Evolutionary conservation across 2,797 vertebrate species (phyloP).

Genomic region (Clarias fuscus): DNA sequence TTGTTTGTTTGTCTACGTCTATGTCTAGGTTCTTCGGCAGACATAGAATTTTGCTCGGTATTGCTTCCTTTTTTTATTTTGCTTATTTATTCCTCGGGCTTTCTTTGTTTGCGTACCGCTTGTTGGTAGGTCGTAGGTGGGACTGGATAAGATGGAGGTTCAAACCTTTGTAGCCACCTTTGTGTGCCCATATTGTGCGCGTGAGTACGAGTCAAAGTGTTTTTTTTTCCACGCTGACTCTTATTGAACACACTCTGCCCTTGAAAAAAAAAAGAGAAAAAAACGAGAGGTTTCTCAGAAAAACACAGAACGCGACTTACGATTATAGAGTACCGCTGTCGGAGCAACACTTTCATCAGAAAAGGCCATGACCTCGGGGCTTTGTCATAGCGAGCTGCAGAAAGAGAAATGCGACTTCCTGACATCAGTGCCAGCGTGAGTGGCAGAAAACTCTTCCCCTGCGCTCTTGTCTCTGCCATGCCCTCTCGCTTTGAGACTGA

Average conservation of each 20-base stretch:
- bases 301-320: neutral
- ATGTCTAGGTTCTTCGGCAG: neutral
- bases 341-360: constrained; percentile 41
- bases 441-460: constrained; percentile 46
- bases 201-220: constrained; percentile 1
- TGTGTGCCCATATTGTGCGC: constrained; percentile 1
- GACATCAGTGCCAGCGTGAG: constrained; percentile 63
- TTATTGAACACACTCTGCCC: constrained; percentile 6
- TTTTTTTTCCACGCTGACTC: constrained; percentile 1
- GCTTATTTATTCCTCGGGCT: neutral
- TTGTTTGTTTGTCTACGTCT: neutral
- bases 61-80: neutral
- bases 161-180: constrained; percentile 23
- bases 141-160: neutral
- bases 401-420: constrained; percentile 69
- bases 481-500: constrained; percentile 64
- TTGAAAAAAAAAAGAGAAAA: neutral
- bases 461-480: constrained; percentile 59
- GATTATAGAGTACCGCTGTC: neutral
- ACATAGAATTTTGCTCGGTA: neutral
- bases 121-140: neutral
- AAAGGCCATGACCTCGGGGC: constrained; percentile 61
- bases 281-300: constrained; percentile 34
- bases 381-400: constrained; percentile 46
- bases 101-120: neutral